These are phyloP conservation scores for Meloidogyne exigua DNA, from an alignment of 1,140 invertebrate species.

Conservation along the genomic window DNA sequence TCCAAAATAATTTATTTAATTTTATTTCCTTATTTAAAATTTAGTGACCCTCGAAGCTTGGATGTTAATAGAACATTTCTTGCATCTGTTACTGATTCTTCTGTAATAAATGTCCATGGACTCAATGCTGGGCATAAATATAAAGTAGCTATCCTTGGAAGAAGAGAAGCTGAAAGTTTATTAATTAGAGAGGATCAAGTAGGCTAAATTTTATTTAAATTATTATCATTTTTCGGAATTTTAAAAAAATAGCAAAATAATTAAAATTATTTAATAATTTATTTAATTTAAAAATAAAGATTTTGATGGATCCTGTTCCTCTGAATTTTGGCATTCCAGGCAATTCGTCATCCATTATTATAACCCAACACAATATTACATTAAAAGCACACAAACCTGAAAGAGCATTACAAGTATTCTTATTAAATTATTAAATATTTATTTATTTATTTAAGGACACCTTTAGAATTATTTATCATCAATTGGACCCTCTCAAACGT, in stretches of 20 bases:
- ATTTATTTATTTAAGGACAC: conserved; percentile 8
- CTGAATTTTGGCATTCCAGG: conserved; percentile 43
- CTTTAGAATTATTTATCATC: conserved; percentile 46
- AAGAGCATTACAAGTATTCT: conserved; percentile 50
- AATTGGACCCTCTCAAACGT: conserved; percentile 54
- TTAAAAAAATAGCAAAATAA: too few relatives aligned
- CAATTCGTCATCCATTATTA: conserved; percentile 36
- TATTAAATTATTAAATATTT: conserved; percentile 32
- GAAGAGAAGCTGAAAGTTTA: conserved; percentile 46
- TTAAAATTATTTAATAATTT: too few relatives aligned
- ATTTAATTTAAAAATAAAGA: neutral
- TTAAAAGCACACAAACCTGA: conserved; percentile 51
- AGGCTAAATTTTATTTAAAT: neutral
- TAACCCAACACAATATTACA: conserved; percentile 50
- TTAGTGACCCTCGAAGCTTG: conserved; percentile 40
- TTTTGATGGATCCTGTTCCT: conserved; percentile 57
- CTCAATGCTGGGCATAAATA: conserved; percentile 58
- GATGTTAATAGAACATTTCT: conserved; percentile 56
- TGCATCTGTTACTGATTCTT: conserved; percentile 37
- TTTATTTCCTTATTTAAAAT: too few relatives aligned
- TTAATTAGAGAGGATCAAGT: conserved; percentile 57
- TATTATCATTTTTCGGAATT: too few relatives aligned
- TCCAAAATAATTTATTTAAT: too few relatives aligned
- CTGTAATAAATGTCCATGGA: conserved; percentile 54
- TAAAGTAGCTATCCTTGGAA: conserved; percentile 51